Percentiles rank a stretch among this genome's conserved stretches.
Evolutionary conservation across 1,140 invertebrate species (phyloP).

Genomic region (Ceratitis capitata): DNA sequence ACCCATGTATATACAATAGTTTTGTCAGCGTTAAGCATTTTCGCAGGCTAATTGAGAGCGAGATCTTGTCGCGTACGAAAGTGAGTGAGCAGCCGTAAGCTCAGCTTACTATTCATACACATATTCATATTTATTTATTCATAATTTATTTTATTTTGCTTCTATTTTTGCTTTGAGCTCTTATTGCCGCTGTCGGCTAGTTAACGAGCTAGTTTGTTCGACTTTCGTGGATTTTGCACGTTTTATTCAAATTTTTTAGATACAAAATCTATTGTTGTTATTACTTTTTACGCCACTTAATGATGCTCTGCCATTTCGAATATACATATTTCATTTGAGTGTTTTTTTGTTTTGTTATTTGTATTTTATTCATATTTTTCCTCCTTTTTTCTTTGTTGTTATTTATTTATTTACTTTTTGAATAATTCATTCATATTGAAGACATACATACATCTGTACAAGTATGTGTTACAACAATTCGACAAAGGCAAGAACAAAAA

Average conservation of each 20-base stretch:
- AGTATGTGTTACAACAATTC: neutral
- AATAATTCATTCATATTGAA: neutral
- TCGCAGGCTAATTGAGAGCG: neutral
- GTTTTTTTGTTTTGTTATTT: neutral
- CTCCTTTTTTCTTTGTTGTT: neutral
- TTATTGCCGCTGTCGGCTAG: neutral
- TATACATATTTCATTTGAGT: neutral
- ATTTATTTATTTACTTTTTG: neutral
- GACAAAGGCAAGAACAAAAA: neutral
- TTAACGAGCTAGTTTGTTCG: neutral
- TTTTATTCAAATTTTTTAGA: slow-evolving; percentile 26
- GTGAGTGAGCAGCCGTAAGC: neutral
- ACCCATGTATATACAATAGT: neutral
- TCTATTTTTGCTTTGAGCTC: neutral
- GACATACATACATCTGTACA: neutral
- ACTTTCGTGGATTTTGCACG: neutral
- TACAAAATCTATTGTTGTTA: slow-evolving; percentile 9
- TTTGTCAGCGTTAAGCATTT: neutral
- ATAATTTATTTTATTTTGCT: neutral
- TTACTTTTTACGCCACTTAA: neutral
- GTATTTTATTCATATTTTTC: neutral
- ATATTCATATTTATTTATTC: neutral
- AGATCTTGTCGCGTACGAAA: slow-evolving; percentile 9
- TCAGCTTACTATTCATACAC: neutral
- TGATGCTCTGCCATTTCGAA: neutral